Base-by-base conservation (phyloP, 1,140 invertebrate genomes). In the Drosophila seguyi region DNA sequence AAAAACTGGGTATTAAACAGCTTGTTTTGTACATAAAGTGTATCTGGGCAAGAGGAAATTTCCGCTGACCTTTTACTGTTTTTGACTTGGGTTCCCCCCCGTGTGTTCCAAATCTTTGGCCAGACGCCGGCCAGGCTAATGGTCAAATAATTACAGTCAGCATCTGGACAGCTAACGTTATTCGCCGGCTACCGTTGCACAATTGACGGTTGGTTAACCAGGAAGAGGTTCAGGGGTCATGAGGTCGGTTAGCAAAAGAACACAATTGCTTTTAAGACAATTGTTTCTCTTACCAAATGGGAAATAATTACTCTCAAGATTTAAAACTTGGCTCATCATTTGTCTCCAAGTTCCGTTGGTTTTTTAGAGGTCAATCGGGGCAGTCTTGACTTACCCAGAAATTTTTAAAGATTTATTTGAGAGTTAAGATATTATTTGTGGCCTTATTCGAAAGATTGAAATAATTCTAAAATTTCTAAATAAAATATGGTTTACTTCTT, bases 71-170 rank as follows among this genome's bases (percentile, higher is more conserved):
- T 86, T 86, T 63, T 77, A 78, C 13, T 41, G 53, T 57, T 83
- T 60, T 81, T 61, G 71, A n/a, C 79, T 58, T 65, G 61, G 63
- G 27, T 29, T 50, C n/a, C 48, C 25, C 47, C 25, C 39, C 29
- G 36, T 42, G 76, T 87, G 84, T 87, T 88, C 83, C 83, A 88
- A 76, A 87, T 87, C 73, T 87, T 45, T 60, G 69, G 74, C 74
- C 74, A 74, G 38, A 73, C 34, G 47, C 39, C 31, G 22, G 25
- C 83, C 82, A 87, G 31, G 34, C 84, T 87, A 87, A 87, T 87
- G 83, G 80, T 65, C 80, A 84, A 80, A 88, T 87, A 87, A 87
- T 87, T 87, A 87, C 71, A 66, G 59, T 61, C 79, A 74, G 65
- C 75, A 75, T 81, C 79, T 72, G 78, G 55, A 38, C 48, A 59